Evolutionary conservation across 2,113 vertebrate species (phyloP), one percentile per base, ranked within the genome.

Genomic region (Alces alces): DNA sequence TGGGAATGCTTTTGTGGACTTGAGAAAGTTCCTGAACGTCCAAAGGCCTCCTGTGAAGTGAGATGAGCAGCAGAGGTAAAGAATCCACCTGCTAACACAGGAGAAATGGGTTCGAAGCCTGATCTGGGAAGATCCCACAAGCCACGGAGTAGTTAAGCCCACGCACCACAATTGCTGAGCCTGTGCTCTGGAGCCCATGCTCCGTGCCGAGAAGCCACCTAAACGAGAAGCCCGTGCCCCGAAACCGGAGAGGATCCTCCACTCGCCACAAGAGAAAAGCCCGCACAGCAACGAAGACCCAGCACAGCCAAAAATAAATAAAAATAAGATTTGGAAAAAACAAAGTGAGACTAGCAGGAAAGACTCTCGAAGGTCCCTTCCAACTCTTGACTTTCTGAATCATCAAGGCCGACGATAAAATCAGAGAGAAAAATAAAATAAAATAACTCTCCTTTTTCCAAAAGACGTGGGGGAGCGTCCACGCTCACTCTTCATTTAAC

Each of bases 381-480:
- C 86, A 79, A 73, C 50, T 58, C 87, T 70, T 89, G 73, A 70
- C 55, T 76, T 96, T 91, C 97, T 91, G 64, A 87, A 87, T 96
- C 96, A 92, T 87, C 4, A 47, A 79, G 55, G 39, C 78, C 85
- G 45, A 95, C 30, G 54, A 39, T 61, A 88, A 94, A 93, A 93
- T 79, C 21, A 92, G 96, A 89, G 11, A 79, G 14, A 45, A 33
- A 47, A 28, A 50, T 14, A 36, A 58, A 91, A 17, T 82, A 93
- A 96, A 93, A 91, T 33, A 61, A 87, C 13, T 61, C 28, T 91
- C 4, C 19, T 16, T 80, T 79, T 89, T 60, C n/a, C 17, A 33
- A 70, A 96, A 47, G 45, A 61, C 15, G 0, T 1, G 28, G 23
- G 25, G 88, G 23, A 14, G 28, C 52, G 61, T 28, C 66, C 3